These are phyloP conservation scores for Zootermopsis nevadensis DNA, from an alignment of 2,888 invertebrate genomes.

Conservation along the genomic window DNA sequence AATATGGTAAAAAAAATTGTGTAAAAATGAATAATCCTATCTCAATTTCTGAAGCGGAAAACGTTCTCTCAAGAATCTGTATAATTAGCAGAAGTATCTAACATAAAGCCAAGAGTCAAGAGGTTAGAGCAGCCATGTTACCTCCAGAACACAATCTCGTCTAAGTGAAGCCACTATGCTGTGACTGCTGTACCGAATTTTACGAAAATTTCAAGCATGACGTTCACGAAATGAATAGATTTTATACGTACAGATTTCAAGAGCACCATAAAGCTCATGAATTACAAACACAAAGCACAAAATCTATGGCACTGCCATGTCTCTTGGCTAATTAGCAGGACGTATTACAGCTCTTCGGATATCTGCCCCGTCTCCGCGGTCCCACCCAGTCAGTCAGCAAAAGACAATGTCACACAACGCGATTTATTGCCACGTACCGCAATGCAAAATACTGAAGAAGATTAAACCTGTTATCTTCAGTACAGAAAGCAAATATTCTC, in stretches of 20 bases:
- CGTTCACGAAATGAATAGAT: slow-evolving; percentile 12
- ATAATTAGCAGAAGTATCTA: slow-evolving; percentile 23
- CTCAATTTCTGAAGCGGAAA: slow-evolving; percentile 6
- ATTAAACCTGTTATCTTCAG: too few species aligned
- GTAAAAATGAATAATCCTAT: too few species aligned
- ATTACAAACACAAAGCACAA: slow-evolving; percentile 23
- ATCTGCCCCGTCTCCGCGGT: background rate
- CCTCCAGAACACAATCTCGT: background rate
- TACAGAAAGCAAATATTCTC: too few species aligned
- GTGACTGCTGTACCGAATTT: background rate
- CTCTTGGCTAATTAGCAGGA: slow-evolving; percentile 7
- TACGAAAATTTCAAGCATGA: slow-evolving; percentile 4
- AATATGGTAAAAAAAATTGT: too few species aligned
- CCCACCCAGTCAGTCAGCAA: background rate
- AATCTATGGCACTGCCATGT: slow-evolving; percentile 9
- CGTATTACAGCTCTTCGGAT: background rate
- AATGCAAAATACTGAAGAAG: too few species aligned
- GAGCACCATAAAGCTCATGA: slow-evolving; percentile 16
- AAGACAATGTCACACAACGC: background rate
- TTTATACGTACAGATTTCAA: background rate
- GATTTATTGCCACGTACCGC: background rate
- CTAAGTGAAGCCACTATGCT: background rate
- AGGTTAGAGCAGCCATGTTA: background rate
- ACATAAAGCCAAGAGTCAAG: background rate
- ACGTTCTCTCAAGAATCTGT: background rate